Conservation (phyloP, 2,797 vertebrate species). For the Poeciliopsis infans region DNA sequence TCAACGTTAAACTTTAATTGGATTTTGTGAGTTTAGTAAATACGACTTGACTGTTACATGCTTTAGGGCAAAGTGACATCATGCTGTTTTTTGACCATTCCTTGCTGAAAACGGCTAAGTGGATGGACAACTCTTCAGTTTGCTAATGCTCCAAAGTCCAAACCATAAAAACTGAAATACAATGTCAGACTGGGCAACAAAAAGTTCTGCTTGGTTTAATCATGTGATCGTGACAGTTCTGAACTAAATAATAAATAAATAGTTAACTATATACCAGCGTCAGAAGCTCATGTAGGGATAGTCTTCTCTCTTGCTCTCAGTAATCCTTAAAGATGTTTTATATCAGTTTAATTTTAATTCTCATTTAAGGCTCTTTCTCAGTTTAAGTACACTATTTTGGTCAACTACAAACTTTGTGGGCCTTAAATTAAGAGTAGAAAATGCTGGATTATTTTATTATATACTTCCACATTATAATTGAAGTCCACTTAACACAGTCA, state of each 20-base stretch:
- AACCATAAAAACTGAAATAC: conserved; percentile 18
- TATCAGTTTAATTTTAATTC: not conserved
- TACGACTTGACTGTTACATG: conserved; percentile 40
- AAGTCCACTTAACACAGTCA: not conserved
- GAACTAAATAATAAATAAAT: not conserved
- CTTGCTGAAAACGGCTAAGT: conserved; percentile 20
- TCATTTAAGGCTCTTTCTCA: not conserved
- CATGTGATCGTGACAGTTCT: not conserved
- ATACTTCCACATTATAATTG: not conserved
- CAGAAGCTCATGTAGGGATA: not conserved
- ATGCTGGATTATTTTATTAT: not conserved
- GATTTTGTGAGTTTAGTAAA: conserved; percentile 32
- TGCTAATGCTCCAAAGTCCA: conserved; percentile 31
- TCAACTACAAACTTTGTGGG: not conserved
- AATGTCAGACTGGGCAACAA: conserved; percentile 13
- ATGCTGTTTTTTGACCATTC: conserved; percentile 30
- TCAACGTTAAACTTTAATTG: conserved; percentile 40
- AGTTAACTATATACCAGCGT: not conserved
- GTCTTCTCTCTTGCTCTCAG: not conserved
- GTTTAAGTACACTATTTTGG: not conserved
- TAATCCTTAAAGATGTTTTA: not conserved
- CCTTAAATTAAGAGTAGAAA: not conserved
- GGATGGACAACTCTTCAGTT: conserved; percentile 29
- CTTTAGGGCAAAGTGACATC: conserved; percentile 43
- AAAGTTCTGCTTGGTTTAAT: conserved; percentile 9